Base-by-base conservation (phyloP, 2,888 invertebrate genomes). In the Troides helena region DNA sequence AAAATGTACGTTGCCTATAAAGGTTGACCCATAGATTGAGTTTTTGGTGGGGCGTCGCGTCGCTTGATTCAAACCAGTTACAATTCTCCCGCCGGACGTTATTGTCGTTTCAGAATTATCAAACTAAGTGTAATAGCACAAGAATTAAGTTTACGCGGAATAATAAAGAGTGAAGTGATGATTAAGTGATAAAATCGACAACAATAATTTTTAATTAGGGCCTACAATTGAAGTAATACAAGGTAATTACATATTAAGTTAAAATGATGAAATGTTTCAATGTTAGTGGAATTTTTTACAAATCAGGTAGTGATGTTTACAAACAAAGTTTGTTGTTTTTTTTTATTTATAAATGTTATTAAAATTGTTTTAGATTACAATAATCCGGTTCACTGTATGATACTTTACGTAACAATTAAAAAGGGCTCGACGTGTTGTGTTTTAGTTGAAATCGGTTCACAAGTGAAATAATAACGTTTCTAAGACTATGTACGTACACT, bases 101-200 rank as follows among this genome's bases (percentile, higher is more conserved):
- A 65, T 77, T 75, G 80, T 80, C 84, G 73, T 78, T 75, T 76
- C 72, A 71, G 70, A 70, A 71, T 64, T 43, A 69, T 21, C 69
- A 61, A 30, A 59, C 75, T 72, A 78, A 50, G 23, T 25, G 25
- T 76, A 58, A 70, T 66, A 74, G 74, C 82, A 81, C 84, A 86
- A 85, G 82, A 84, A 81, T 77, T 70, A 74, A 77, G 75, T 77
- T 79, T 81, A 78, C 78, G 73, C 74, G 74, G 62, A 73, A 75
- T 76, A 76, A 72, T 75, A 74, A 74, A 75, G 63, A 70, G 65
- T 80, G 80, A 85, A 87, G 90, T 88, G 84, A 87, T 88, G 85
- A 77, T 83, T 81, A 86, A 88, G 89, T 91, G 89, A 89, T 86
- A 87, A 76, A 75, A 77, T 78, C 76, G 74, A 60, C 71, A 72